A percentile compares a stretch with the other conserved stretches of the same genome.
phyloP scores from a whole-genome alignment of 2,797 vertebrate genomes.

The Triplophysa bombifrons region DNA sequence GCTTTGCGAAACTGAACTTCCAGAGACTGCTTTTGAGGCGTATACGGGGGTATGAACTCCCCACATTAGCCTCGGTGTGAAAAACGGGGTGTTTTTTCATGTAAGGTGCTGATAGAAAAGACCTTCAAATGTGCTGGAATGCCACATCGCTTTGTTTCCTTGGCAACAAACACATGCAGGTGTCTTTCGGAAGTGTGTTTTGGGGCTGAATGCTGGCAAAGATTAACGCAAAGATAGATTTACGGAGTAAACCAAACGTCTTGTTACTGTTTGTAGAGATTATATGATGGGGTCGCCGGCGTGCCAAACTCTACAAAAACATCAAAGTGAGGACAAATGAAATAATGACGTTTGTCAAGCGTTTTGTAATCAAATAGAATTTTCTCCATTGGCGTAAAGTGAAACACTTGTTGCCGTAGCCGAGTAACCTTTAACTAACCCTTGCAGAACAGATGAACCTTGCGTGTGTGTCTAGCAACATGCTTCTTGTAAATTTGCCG shows the following conservation, averaged over 20 bases:
- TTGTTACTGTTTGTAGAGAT: constrained; percentile 47
- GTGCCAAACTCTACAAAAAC: constrained; percentile 21
- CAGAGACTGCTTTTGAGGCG: background rate
- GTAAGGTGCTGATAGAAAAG: constrained; percentile 35
- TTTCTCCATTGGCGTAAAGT: background rate
- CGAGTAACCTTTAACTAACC: constrained; percentile 49
- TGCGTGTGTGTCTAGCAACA: constrained; percentile 47
- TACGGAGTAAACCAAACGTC: constrained; percentile 50
- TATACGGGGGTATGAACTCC: background rate
- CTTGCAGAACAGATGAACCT: constrained; percentile 53
- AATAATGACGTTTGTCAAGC: constrained; percentile 27
- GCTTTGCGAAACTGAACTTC: constrained; percentile 6
- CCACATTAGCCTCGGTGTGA: constrained; percentile 5
- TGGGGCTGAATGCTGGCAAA: constrained; percentile 26
- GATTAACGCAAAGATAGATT: constrained; percentile 44
- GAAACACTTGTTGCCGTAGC: background rate
- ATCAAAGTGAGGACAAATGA: constrained; percentile 8
- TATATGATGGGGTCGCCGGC: constrained; percentile 25
- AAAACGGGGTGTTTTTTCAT: constrained; percentile 21
- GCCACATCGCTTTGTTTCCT: constrained; percentile 64
- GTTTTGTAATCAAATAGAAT: constrained; percentile 20
- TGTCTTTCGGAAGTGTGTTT: constrained; percentile 51
- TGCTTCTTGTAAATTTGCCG: constrained; percentile 54
- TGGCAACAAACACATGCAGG: constrained; percentile 60
- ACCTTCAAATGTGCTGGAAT: constrained; percentile 47